A percentile compares a stretch with the other conserved stretches of the same genome.
Conservation (phyloP, 2,113 vertebrate genomes). For the Aleadryas rufinucha region DNA sequence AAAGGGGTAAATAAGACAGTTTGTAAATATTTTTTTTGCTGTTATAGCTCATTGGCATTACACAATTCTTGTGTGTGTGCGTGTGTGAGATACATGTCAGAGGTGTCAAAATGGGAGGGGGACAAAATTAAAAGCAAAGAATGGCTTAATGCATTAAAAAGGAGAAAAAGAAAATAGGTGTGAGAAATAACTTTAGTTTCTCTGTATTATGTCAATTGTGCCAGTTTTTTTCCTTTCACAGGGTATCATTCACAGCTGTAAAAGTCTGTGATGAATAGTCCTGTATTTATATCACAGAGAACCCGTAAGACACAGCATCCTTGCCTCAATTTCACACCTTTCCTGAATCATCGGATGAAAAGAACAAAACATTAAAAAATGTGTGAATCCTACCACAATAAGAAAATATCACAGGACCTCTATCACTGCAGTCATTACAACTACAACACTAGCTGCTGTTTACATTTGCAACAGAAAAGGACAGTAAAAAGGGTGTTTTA, state of each 20-base stretch:
- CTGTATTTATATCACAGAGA: neutral
- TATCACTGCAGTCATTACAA: neutral
- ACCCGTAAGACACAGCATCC: neutral
- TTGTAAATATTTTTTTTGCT: neutral
- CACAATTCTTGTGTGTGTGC: neutral
- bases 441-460: neutral
- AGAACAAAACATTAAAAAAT: neutral
- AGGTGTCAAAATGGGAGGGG: neutral
- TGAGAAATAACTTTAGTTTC: neutral
- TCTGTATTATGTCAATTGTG: neutral
- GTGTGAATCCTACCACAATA: neutral
- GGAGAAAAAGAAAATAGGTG: neutral
- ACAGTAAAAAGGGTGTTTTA: neutral
- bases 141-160: neutral
- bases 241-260: neutral
- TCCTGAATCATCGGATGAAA: neutral
- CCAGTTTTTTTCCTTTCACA: neutral
- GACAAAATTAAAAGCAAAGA: neutral
- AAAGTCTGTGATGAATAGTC: neutral
- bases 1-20: neutral
- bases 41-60: neutral
- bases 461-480: neutral
- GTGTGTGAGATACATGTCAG: rapidly evolving
- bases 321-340: neutral
- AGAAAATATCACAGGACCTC: neutral